Percentiles rank a stretch among this genome's conserved stretches.
phyloP scores from a whole-genome alignment of 1,140 invertebrate species.

The Bombus affinis region DNA sequence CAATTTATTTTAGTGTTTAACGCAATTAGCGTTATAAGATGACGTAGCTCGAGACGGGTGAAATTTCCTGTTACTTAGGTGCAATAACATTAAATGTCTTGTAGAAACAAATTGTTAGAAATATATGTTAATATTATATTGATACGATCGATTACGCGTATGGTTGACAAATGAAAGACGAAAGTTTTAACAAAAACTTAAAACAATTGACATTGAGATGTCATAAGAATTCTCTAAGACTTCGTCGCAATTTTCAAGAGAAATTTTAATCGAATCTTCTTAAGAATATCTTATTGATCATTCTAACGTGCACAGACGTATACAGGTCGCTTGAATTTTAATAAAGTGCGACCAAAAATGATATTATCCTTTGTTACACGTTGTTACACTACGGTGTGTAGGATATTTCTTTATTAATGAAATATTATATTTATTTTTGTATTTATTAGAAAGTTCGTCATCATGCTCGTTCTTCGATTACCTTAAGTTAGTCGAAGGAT shows the following conservation, averaged over 20 bases:
- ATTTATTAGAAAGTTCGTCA: not conserved
- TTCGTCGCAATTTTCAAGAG: too few species aligned
- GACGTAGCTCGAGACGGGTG: not conserved
- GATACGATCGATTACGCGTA: not conserved
- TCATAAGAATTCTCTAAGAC: not conserved
- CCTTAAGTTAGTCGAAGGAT: not conserved
- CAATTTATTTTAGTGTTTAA: conserved; percentile 29
- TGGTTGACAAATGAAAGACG: not conserved
- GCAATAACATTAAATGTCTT: conserved; percentile 37
- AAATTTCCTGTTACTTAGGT: conserved; percentile 1
- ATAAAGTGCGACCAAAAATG: not conserved
- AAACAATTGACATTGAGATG: too few species aligned
- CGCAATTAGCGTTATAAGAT: not conserved
- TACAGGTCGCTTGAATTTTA: conserved; percentile 23
- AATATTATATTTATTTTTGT: conserved; percentile 3
- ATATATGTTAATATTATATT: not conserved
- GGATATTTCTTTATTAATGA: not conserved
- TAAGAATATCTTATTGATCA: too few species aligned
- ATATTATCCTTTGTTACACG: not conserved
- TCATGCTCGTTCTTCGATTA: not conserved
- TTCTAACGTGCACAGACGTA: too few species aligned
- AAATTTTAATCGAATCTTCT: too few species aligned
- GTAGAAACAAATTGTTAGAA: conserved; percentile 16
- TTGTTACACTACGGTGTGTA: too few species aligned
- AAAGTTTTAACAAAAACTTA: not conserved